Evolutionary conservation across 2,888 invertebrate genomes (phyloP).

Genomic region (Xestia sexstrigata): DNA sequence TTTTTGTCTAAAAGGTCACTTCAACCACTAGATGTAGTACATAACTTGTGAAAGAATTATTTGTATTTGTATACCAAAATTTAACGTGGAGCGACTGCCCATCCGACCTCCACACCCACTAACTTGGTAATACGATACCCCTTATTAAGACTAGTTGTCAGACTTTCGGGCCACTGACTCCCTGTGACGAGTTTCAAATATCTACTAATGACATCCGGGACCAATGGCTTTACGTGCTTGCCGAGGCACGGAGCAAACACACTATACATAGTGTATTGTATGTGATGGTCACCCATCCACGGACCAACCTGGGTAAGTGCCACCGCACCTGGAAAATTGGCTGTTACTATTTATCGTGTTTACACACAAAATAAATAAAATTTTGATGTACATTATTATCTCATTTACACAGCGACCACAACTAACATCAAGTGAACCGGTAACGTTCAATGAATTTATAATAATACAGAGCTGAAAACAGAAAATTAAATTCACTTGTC

Average conservation of each 20-base stretch:
- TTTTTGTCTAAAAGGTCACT: no score
- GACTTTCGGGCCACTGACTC: no score
- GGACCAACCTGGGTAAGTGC: neutral
- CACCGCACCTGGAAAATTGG: neutral
- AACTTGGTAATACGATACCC: no score
- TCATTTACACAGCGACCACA: constrained; percentile 72
- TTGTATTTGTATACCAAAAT: no score
- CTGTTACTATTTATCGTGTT: neutral
- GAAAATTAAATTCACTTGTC: constrained; percentile 84
- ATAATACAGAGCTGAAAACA: constrained; percentile 74
- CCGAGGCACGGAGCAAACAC: neutral
- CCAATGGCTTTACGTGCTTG: neutral
- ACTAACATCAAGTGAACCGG: constrained; percentile 65
- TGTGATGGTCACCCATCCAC: neutral
- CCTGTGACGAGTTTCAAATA: no score
- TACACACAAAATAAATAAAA: constrained; percentile 52
- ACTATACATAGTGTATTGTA: no score
- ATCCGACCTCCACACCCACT: no score
- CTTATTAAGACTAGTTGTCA: no score
- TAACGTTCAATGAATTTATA: constrained; percentile 75
- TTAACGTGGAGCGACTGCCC: no score
- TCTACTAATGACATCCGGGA: no score
- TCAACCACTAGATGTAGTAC: no score
- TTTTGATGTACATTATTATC: constrained; percentile 67
- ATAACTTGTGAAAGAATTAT: no score